Conservation (phyloP, 2,113 vertebrate genomes). For the Chaenocephalus aceratus region DNA sequence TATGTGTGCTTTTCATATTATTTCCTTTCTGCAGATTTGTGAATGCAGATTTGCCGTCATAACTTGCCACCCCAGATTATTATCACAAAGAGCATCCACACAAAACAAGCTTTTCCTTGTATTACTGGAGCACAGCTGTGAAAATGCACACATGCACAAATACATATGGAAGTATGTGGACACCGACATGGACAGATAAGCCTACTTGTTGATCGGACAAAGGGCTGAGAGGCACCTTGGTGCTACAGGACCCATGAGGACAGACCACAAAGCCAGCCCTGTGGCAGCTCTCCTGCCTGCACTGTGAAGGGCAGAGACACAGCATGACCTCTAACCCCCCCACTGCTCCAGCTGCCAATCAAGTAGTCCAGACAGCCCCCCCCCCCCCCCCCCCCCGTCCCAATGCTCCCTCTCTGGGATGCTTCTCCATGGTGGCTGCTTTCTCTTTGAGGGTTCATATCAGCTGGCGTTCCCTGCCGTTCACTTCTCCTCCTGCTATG, state of each 20-base stretch:
- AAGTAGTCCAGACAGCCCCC: slow-evolving; percentile 10
- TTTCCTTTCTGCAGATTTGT: background rate
- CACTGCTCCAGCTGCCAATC: slow-evolving; percentile 67
- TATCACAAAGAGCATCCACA: no score
- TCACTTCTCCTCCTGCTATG: slow-evolving; percentile 42
- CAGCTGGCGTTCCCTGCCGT: slow-evolving; percentile 26
- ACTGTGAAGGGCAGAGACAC: slow-evolving; percentile 74
- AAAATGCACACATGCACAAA: background rate
- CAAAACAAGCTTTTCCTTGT: background rate
- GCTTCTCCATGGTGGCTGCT: slow-evolving; percentile 26
- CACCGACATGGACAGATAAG: slow-evolving; percentile 2
- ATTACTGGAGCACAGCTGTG: background rate
- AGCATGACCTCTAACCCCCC: slow-evolving; percentile 62
- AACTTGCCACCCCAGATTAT: background rate
- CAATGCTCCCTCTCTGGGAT: slow-evolving; percentile 1
- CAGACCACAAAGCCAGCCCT: slow-evolving; percentile 52
- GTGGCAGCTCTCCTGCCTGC: slow-evolving; percentile 50
- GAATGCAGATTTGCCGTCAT: background rate
- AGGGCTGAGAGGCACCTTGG: slow-evolving; percentile 9
- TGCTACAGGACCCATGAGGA: slow-evolving; percentile 45
- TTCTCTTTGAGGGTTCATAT: slow-evolving; percentile 30
- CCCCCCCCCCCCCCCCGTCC: no score
- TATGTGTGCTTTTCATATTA: background rate
- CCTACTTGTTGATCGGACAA: slow-evolving; percentile 22
- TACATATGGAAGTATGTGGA: slow-evolving; percentile 2